Percentiles rank a stretch among this genome's conserved stretches.
Evolutionary conservation across 1,140 invertebrate genomes (phyloP).

Genomic region (Polyergus mexicanus): DNA sequence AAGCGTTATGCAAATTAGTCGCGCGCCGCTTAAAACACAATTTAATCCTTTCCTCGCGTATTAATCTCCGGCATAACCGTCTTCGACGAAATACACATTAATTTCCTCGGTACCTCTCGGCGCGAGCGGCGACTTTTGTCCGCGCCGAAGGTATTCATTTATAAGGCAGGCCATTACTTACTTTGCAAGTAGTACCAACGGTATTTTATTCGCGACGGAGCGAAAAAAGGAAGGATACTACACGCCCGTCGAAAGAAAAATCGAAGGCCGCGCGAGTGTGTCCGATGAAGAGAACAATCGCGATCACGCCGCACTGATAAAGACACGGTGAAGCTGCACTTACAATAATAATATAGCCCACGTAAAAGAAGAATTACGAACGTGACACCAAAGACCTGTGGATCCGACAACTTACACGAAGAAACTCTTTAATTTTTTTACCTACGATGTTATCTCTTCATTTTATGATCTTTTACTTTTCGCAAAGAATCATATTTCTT

Average conservation of each 20-base stretch:
- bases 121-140: conserved; percentile 62
- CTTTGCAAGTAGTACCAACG: conserved; percentile 31
- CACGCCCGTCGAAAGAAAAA: conserved; percentile 52
- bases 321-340: conserved; percentile 54
- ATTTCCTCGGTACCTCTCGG: conserved; percentile 65
- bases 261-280: conserved; percentile 44
- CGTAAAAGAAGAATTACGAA: conserved; percentile 55
- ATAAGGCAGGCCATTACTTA: conserved; percentile 62
- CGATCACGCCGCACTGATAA: conserved; percentile 47
- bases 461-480: conserved; percentile 21
- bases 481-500: conserved; percentile 4
- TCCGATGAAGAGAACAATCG: conserved; percentile 73
- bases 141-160: conserved; percentile 63
- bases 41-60: conserved; percentile 71
- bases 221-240: conserved; percentile 60
- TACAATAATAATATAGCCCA: conserved; percentile 62
- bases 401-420: conserved; percentile 9
- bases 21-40: conserved; percentile 71
- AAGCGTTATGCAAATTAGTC: conserved; percentile 73
- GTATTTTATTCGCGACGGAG: conserved; percentile 59
- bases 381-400: conserved; percentile 43
- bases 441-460: conserved; percentile 37
- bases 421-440: conserved; percentile 6
- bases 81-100: conserved; percentile 74
- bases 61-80: conserved; percentile 69